phyloP scores from a whole-genome alignment of 2,113 vertebrate genomes.

The Colaptes auratus region DNA sequence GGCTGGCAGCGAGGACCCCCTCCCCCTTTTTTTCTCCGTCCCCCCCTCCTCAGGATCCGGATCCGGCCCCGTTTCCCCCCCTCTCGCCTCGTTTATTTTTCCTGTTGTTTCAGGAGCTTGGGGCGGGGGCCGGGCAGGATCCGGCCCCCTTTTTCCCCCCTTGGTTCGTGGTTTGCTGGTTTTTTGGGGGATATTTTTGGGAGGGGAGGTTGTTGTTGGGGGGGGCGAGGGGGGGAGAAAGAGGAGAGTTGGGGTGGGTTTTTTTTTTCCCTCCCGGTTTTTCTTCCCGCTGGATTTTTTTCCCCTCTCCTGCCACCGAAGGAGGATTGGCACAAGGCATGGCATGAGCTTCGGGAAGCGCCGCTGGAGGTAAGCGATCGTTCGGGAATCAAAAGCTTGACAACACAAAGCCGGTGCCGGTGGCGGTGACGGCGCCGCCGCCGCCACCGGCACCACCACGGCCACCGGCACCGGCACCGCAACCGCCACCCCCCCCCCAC shows the following conservation, averaged over 20 bases:
- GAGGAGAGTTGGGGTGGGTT: too few species aligned
- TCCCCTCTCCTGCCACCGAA: neutral
- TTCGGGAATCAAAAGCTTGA: neutral
- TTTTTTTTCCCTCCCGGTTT: neutral
- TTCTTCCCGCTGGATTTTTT: neutral
- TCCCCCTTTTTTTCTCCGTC: neutral
- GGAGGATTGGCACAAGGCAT: conserved; percentile 33
- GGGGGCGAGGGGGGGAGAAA: too few species aligned
- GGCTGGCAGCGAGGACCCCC: conserved; percentile 48
- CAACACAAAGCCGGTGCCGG: conserved; percentile 29
- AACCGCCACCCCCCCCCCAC: neutral
- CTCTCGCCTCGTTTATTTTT: neutral
- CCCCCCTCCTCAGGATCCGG: neutral
- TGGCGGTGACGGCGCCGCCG: neutral
- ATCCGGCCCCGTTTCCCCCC: conserved; percentile 8
- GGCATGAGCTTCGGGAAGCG: conserved; percentile 45
- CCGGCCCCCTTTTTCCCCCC: neutral
- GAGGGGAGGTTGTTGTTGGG: too few species aligned
- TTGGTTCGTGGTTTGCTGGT: too few species aligned
- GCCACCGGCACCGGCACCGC: neutral
- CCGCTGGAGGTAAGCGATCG: conserved; percentile 70
- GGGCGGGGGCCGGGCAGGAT: conserved; percentile 38
- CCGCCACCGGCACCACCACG: neutral
- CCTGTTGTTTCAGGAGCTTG: conserved; percentile 11
- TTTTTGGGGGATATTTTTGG: neutral